These are phyloP conservation scores for Eremophila alpestris DNA, from an alignment of 2,797 vertebrate species.

Conservation along the genomic window DNA sequence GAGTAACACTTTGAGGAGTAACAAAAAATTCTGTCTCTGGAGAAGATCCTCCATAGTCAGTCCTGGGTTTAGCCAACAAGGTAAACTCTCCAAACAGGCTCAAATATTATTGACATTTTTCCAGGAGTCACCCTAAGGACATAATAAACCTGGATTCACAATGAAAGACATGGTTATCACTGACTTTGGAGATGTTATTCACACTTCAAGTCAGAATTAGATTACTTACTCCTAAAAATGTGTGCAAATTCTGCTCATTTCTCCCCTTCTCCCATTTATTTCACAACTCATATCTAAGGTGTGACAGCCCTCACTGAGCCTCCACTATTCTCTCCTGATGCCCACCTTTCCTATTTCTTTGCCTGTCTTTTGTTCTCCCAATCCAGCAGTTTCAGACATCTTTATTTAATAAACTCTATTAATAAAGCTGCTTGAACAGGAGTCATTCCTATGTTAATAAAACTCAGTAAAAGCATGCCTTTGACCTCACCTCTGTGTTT, in stretches of 20 bases:
- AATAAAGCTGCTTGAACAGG: not conserved
- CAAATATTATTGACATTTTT: not conserved
- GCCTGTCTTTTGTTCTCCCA: not conserved
- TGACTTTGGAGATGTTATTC: not conserved
- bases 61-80: not conserved
- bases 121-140: not conserved
- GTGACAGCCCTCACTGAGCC: not conserved
- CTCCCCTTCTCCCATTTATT: not conserved
- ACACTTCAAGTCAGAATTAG: not conserved
- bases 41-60: not conserved
- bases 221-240: not conserved
- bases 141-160: not conserved
- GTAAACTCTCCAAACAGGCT: not conserved
- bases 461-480: not conserved
- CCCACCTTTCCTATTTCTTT: not conserved
- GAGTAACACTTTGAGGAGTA: not conserved
- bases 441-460: slow-evolving; percentile 19
- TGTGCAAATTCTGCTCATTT: not conserved
- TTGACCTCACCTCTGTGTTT: not conserved
- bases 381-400: not conserved
- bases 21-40: not conserved
- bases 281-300: not conserved
- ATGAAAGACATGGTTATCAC: not conserved
- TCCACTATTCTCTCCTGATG: not conserved
- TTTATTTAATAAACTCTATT: slow-evolving; percentile 17